Base-by-base conservation (phyloP, 2,113 vertebrate species). In the Ibidorhyncha struthersii region DNA sequence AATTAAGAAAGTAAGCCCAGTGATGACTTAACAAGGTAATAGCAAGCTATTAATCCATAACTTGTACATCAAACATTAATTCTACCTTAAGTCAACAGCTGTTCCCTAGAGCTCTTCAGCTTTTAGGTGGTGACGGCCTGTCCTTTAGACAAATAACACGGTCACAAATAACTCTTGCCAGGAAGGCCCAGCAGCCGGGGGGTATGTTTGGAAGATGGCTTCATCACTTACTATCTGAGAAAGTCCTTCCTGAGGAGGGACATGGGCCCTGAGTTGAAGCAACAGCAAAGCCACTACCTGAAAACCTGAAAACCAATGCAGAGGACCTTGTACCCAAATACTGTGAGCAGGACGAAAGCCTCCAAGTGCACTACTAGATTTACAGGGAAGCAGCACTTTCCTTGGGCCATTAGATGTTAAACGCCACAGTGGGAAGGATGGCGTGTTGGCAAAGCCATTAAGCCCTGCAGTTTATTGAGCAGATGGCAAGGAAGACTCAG, bases 291-390 rank as follows among this genome's bases (percentile, higher is more conserved):
- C n/a, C 1, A 1, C 59, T 30, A 25, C 72, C 59, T 30, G 26
- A 67, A 69, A 47, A 66, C 40, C 63, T 36, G 49, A 17, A 56
- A 56, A 43, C 4, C 15, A 26, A 2, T 2, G 32, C 26, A 73
- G 62, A 93, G 63, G 69, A 58, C 12, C 30, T 50, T 25, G 70
- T 29, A 27, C 38, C 26, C 84, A 49, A 78, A 49, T 8, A 25
- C 32, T 1, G 4, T 0, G 1, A 87, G 76, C 27, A n/a, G 15
- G 32, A 85, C 0, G 0, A 58, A 58, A 62, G 47, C 20, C 66
- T 69, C 38, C 13, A 20, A 76, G 84, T 1, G 8, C 20, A 9
- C 30, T 45, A 18, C 34, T 59, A n/a, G 40, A 27, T 73, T 71
- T 65, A 52, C 41, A 41, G 9, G 53, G 49, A 77, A 23, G 67